A percentile compares a stretch with the other conserved stretches of the same genome.
phyloP scores from a whole-genome alignment of 2,888 invertebrate genomes.

The Odontocolon sp. region DNA sequence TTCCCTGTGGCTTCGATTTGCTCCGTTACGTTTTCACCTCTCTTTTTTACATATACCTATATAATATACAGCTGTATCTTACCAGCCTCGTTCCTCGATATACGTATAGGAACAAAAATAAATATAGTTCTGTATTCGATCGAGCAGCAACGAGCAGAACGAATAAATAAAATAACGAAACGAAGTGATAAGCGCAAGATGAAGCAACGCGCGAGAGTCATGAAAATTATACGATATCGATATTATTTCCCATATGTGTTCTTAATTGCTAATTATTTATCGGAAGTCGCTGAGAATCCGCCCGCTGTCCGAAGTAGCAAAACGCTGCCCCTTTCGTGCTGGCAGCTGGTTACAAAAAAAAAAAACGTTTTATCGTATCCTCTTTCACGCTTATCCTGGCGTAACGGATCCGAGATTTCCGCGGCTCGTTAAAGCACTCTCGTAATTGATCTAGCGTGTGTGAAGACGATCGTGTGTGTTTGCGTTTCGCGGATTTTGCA shows the following conservation, averaged over 20 bases:
- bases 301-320: neutral
- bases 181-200: constrained; percentile 2
- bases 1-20: constrained; percentile 56
- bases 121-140: neutral
- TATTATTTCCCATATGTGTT: constrained; percentile 52
- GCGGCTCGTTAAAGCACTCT: constrained; percentile 63
- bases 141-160: too few relatives aligned
- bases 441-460: constrained; percentile 58
- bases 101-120: neutral
- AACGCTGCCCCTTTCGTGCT: constrained; percentile 18
- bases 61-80: constrained; percentile 2
- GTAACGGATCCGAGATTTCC: constrained; percentile 60
- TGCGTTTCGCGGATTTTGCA: neutral
- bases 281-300: constrained; percentile 29
- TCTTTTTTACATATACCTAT: constrained; percentile 1
- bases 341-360: constrained; percentile 57
- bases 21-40: constrained; percentile 45
- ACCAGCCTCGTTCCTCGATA: constrained; percentile 3
- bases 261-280: constrained; percentile 62
- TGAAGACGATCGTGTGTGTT: too few relatives aligned
- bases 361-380: constrained; percentile 60
- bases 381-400: constrained; percentile 66
- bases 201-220: constrained; percentile 16
- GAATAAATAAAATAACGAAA: neutral
- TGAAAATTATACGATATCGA: constrained; percentile 52